These are phyloP conservation scores for Drosophila yakuba DNA, from an alignment of 1,140 invertebrate species.

Conservation along the genomic window DNA sequence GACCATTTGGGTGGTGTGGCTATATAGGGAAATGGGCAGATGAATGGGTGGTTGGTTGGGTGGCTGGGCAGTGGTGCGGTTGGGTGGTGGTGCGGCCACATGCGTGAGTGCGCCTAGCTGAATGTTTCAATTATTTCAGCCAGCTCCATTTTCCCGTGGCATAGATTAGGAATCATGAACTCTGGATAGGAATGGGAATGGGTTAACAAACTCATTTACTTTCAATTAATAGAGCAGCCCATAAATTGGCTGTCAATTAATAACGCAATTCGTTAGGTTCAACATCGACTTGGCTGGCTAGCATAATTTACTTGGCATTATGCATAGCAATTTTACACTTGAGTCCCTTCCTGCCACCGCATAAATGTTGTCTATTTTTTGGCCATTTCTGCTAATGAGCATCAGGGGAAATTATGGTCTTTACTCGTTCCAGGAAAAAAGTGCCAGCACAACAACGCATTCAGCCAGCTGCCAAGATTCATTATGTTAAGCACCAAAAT, in stretches of 20 bases:
- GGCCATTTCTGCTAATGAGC: conserved; percentile 61
- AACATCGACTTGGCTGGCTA: conserved; percentile 47
- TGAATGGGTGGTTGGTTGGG: background rate
- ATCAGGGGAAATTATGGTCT: conserved; percentile 68
- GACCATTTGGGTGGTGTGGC: conserved; percentile 11
- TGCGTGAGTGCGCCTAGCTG: conserved; percentile 58
- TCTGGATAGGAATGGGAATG: conserved; percentile 10
- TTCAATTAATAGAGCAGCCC: conserved; percentile 28
- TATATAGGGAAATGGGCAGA: background rate
- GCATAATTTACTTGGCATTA: conserved; percentile 76
- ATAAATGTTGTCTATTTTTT: conserved; percentile 56
- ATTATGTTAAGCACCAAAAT: conserved; percentile 65
- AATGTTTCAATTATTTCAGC: conserved; percentile 75
- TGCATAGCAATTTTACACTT: conserved; percentile 74
- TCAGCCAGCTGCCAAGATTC: conserved; percentile 56
- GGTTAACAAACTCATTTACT: conserved; percentile 30
- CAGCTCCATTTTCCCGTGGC: conserved; percentile 34
- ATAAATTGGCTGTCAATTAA: conserved; percentile 18
- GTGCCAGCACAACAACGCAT: conserved; percentile 12
- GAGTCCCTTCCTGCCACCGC: conserved; percentile 47
- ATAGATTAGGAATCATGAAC: conserved; percentile 33
- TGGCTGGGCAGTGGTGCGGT: background rate
- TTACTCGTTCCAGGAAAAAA: conserved; percentile 3
- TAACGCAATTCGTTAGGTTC: conserved; percentile 11
- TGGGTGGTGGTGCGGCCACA: conserved; percentile 17